phyloP scores from a whole-genome alignment of 1,140 invertebrate genomes.

The Drosophila parabipectinata region DNA sequence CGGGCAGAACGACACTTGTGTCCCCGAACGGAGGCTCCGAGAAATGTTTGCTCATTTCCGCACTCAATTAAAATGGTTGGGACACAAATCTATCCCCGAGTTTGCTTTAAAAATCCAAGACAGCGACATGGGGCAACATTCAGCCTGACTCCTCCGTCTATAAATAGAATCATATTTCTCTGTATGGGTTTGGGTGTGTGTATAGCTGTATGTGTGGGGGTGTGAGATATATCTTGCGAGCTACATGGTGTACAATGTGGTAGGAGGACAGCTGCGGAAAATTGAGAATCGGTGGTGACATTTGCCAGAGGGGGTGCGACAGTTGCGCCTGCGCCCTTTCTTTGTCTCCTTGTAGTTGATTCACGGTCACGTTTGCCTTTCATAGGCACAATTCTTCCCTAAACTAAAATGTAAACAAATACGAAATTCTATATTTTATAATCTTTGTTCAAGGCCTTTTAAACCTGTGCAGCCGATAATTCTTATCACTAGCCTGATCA shows the following conservation, averaged over 20 bases:
- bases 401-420: neutral
- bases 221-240: slow-evolving; percentile 15
- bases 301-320: slow-evolving; percentile 22
- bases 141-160: slow-evolving; percentile 42
- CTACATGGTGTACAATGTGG: slow-evolving; percentile 4
- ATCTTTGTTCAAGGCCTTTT: neutral
- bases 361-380: slow-evolving; percentile 35
- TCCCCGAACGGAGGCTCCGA: slow-evolving; percentile 26
- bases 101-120: slow-evolving; percentile 30
- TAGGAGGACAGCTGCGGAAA: slow-evolving; percentile 46
- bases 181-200: slow-evolving; percentile 3
- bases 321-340: slow-evolving; percentile 28
- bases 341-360: slow-evolving; percentile 13
- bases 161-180: slow-evolving; percentile 37
- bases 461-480: neutral
- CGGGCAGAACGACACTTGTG: slow-evolving; percentile 32
- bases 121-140: slow-evolving; percentile 32
- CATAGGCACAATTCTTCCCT: neutral
- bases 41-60: slow-evolving; percentile 59
- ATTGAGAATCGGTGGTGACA: slow-evolving; percentile 47
- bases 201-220: slow-evolving; percentile 12
- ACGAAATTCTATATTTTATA: neutral
- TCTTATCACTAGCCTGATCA: neutral
- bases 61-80: slow-evolving; percentile 68
- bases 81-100: slow-evolving; percentile 56